phyloP scores from a whole-genome alignment of 2,113 vertebrate genomes.

The Perca flavescens region DNA sequence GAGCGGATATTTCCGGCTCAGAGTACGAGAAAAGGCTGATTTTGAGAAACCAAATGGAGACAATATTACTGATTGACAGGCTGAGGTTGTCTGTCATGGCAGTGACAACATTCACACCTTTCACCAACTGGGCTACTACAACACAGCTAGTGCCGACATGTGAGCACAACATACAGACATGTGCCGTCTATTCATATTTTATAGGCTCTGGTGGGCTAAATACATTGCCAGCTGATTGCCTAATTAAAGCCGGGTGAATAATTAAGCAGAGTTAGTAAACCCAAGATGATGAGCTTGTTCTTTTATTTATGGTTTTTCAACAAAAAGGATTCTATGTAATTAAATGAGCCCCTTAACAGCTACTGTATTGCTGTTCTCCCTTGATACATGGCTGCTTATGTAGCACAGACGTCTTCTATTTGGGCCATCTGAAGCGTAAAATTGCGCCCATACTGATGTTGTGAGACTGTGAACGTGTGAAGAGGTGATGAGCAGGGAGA shows the following conservation, averaged over 20 bases:
- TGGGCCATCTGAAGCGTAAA: constrained; percentile 1
- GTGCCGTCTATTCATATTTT: constrained; percentile 51
- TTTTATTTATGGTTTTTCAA: constrained; percentile 70
- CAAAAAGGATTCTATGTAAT: constrained; percentile 53
- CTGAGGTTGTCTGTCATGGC: neutral
- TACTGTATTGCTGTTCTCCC: constrained; percentile 11
- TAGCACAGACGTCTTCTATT: constrained; percentile 19
- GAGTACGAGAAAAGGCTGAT: no score
- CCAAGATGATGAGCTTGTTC: constrained; percentile 58
- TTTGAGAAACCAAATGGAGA: no score
- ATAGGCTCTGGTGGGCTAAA: constrained; percentile 51
- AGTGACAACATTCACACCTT: neutral
- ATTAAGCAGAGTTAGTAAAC: constrained; percentile 63
- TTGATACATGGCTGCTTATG: constrained; percentile 6
- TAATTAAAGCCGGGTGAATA: constrained; percentile 68
- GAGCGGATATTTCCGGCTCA: no score
- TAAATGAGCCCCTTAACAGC: constrained; percentile 47
- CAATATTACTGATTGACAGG: neutral
- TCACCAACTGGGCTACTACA: neutral
- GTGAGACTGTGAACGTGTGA: neutral
- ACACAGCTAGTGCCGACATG: constrained; percentile 18
- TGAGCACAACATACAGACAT: constrained; percentile 29
- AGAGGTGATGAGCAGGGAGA: constrained; percentile 31
- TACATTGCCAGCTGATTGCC: constrained; percentile 51
- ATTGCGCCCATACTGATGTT: constrained; percentile 3